These are phyloP conservation scores for Peromyscus melanophrys DNA, from an alignment of 2,797 vertebrate species.

Conservation along the genomic window DNA sequence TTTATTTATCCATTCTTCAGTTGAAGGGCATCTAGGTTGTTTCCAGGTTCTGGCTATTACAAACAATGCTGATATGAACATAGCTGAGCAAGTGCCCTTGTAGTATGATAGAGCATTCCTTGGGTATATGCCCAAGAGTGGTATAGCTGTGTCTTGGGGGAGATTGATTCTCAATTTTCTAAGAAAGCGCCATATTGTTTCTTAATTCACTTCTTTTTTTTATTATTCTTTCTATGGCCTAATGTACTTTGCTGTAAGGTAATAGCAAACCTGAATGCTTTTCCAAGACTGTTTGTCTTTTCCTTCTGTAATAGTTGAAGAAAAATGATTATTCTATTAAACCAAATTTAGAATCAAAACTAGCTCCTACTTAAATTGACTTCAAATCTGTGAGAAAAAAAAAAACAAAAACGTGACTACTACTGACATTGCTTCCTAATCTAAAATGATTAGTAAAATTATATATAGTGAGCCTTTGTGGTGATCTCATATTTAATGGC, in stretches of 20 bases:
- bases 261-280: background rate
- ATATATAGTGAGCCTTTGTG: background rate
- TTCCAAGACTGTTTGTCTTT: background rate
- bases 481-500: background rate
- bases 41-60: too few relatives aligned
- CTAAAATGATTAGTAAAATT: conserved; percentile 20
- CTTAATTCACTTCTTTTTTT: conserved; percentile 36
- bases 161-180: too few relatives aligned
- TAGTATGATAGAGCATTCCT: too few relatives aligned
- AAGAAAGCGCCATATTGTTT: background rate
- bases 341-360: background rate
- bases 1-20: too few relatives aligned
- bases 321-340: background rate
- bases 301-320: background rate
- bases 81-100: too few relatives aligned
- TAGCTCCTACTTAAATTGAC: background rate
- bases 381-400: background rate
- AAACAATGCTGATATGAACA: too few relatives aligned
- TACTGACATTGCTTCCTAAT: background rate
- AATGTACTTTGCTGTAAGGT: background rate
- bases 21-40: too few relatives aligned
- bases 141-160: too few relatives aligned
- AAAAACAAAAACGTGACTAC: background rate
- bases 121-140: too few relatives aligned
- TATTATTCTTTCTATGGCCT: background rate